Evolutionary conservation across 2,113 vertebrate species (phyloP).

Genomic region (Cervus canadensis): DNA sequence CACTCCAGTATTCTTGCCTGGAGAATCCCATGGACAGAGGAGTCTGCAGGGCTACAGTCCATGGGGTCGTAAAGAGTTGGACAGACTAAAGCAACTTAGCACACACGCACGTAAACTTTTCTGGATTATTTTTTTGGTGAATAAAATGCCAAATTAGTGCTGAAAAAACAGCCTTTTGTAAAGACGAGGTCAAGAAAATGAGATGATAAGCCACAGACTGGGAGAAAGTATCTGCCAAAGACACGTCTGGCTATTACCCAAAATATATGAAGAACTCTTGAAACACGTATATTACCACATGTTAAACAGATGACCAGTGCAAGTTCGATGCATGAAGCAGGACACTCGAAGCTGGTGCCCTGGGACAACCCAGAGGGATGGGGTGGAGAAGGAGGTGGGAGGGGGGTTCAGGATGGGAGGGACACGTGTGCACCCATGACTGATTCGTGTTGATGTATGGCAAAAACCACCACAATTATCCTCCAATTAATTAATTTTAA

Average conservation of each 20-base stretch:
- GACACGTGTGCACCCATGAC: not conserved
- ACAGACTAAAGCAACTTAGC: not conserved
- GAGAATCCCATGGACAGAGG: not conserved
- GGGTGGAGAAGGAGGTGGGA: not conserved
- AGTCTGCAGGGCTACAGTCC: not conserved
- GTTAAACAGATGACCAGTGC: not conserved
- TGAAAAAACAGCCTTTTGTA: not conserved
- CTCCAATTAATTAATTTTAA: not conserved
- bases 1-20: not conserved
- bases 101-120: not conserved
- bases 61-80: not conserved
- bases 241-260: not conserved
- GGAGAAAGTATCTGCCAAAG: not conserved
- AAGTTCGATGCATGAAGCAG: not conserved
- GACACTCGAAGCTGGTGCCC: not conserved
- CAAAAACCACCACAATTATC: not conserved
- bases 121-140: not conserved
- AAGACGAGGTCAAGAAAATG: not conserved
- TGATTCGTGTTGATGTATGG: not conserved
- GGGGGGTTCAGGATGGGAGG: not conserved
- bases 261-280: not conserved
- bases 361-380: not conserved
- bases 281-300: not conserved
- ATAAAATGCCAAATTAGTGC: not conserved
- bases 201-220: not conserved